Conservation (phyloP, 2,113 vertebrate species). For the Carettochelys insculpta region DNA sequence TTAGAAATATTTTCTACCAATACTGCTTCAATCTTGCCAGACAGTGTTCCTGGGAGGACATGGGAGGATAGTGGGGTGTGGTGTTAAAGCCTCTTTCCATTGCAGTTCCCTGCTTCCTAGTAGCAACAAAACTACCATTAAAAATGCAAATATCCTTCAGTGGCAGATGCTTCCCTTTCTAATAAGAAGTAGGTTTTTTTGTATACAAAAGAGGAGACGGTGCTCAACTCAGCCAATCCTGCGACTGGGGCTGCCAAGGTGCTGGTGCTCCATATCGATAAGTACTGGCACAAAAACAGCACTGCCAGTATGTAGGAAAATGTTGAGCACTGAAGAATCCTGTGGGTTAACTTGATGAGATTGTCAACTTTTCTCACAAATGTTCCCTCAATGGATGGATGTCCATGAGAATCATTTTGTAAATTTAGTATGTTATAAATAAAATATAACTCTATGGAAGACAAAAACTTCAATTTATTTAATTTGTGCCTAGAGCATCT, state of each 20-base stretch:
- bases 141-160: background rate
- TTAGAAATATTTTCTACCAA: background rate
- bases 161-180: slow-evolving; percentile 3
- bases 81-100: background rate
- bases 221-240: too few relatives aligned
- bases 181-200: too few relatives aligned
- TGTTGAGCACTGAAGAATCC: slow-evolving; percentile 17
- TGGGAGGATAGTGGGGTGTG: background rate
- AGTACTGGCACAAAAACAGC: too few relatives aligned
- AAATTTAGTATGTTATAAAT: slow-evolving; percentile 70
- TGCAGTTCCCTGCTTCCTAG: background rate
- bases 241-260: too few relatives aligned
- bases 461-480: slow-evolving; percentile 64
- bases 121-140: background rate
- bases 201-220: too few relatives aligned
- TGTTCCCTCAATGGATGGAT: slow-evolving; percentile 52
- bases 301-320: slow-evolving; percentile 27
- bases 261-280: too few relatives aligned
- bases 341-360: slow-evolving; percentile 55
- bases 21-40: background rate
- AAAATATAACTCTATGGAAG: slow-evolving; percentile 63
- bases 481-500: slow-evolving; percentile 55
- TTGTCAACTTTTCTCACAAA: slow-evolving; percentile 59
- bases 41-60: background rate
- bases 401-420: slow-evolving; percentile 66